phyloP scores from a whole-genome alignment of 2,113 vertebrate genomes.

The Theristicus caerulescens region DNA sequence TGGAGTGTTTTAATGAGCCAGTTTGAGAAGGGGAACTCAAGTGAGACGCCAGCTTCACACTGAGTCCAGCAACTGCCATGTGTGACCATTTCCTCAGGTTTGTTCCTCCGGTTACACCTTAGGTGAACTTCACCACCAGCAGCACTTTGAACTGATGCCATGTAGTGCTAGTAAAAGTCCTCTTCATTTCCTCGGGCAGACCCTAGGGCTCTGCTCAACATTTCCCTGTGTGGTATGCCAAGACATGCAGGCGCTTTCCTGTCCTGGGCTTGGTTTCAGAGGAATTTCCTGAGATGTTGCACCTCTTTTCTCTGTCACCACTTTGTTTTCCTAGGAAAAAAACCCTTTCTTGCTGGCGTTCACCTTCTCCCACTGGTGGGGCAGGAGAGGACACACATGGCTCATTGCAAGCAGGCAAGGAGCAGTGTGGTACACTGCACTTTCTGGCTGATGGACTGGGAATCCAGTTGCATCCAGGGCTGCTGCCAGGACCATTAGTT shows the following conservation, averaged over 20 bases:
- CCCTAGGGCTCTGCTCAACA: background rate
- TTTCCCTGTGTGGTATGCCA: background rate
- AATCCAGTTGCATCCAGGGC: background rate
- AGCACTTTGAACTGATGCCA: background rate
- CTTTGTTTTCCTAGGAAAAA: background rate
- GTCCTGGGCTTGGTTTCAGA: background rate
- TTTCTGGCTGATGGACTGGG: background rate
- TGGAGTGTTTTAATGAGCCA: background rate
- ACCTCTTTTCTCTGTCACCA: background rate
- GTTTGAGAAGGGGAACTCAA: background rate
- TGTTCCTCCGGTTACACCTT: background rate
- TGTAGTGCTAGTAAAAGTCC: background rate
- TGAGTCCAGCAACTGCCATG: background rate
- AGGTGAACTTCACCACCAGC: background rate
- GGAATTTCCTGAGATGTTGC: background rate
- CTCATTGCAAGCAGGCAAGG: background rate
- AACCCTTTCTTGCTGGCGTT: background rate
- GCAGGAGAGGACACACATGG: fast-evolving
- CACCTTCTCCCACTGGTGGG: background rate
- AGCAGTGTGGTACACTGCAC: fast-evolving
- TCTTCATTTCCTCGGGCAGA: background rate
- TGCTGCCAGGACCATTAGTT: background rate
- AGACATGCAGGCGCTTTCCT: background rate
- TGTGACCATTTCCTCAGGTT: background rate
- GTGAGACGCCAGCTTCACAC: background rate